Evolutionary conservation across 2,888 invertebrate species (phyloP).

Genomic region (Oxycera nigricornis): DNA sequence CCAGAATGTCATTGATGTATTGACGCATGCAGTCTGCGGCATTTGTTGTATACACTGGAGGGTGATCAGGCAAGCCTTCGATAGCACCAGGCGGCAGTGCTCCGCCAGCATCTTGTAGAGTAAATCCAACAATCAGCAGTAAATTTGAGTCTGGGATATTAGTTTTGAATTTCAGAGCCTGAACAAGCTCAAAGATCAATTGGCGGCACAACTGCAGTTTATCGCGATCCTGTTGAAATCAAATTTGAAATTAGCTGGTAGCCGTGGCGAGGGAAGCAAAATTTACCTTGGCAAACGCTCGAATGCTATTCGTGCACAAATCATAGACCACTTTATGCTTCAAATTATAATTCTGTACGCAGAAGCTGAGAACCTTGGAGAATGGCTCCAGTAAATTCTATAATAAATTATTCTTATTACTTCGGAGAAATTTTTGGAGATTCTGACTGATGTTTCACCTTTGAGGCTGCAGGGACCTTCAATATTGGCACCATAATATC

Average conservation of each 20-base stretch:
- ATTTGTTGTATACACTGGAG: slow-evolving; percentile 72
- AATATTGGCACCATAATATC: slow-evolving; percentile 81
- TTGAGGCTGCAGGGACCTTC: slow-evolving; percentile 77
- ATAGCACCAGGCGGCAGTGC: slow-evolving; percentile 79
- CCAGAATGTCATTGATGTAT: slow-evolving; percentile 90
- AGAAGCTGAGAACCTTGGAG: slow-evolving; percentile 90
- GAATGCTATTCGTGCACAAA: slow-evolving; percentile 86
- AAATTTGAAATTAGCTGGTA: not conserved
- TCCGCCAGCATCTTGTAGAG: slow-evolving; percentile 92
- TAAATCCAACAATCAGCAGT: slow-evolving; percentile 85
- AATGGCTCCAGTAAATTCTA: slow-evolving; percentile 92
- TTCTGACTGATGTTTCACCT: too few species aligned
- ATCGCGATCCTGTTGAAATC: slow-evolving; percentile 76
- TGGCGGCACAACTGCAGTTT: slow-evolving; percentile 90
- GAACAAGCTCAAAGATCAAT: slow-evolving; percentile 92
- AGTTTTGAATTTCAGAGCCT: slow-evolving; percentile 94
- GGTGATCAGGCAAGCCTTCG: slow-evolving; percentile 64
- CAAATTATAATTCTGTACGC: slow-evolving; percentile 87
- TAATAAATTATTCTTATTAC: slow-evolving; percentile 48
- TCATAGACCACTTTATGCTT: slow-evolving; percentile 83
- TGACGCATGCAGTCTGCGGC: slow-evolving; percentile 94
- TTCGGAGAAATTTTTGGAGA: slow-evolving; percentile 8
- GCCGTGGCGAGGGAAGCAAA: not conserved
- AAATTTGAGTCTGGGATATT: slow-evolving; percentile 95
- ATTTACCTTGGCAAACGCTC: slow-evolving; percentile 78